Evolutionary conservation across 2,888 invertebrate genomes (phyloP).

Genomic region (Steinernema carpocapsae): DNA sequence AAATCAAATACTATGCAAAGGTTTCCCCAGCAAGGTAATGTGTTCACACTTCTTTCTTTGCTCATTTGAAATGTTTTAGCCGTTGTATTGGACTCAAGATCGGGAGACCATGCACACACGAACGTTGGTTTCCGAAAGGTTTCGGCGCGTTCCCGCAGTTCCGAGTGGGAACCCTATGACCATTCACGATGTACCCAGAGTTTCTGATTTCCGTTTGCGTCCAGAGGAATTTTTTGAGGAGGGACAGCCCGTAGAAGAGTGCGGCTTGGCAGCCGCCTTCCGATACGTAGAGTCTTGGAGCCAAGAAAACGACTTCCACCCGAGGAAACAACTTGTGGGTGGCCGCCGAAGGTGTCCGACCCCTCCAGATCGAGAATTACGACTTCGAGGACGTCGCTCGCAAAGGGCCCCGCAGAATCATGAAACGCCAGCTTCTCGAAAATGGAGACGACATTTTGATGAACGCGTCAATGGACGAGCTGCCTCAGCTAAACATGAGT

Average conservation of each 20-base stretch:
- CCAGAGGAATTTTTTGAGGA: background rate
- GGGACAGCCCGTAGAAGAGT: background rate
- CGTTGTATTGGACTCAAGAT: background rate
- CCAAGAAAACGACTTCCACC: background rate
- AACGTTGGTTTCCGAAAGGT: background rate
- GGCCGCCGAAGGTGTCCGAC: background rate
- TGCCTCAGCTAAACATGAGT: background rate
- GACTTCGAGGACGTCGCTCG: conserved; percentile 18
- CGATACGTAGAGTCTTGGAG: background rate
- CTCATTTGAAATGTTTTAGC: background rate
- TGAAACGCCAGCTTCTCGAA: conserved; percentile 6
- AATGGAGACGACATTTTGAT: conserved; percentile 13
- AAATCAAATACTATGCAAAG: no score
- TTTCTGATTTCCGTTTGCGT: background rate
- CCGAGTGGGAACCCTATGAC: background rate
- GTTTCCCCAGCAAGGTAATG: background rate
- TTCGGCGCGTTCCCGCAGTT: background rate
- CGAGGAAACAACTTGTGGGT: conserved; percentile 17
- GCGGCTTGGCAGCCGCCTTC: background rate
- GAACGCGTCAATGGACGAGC: background rate
- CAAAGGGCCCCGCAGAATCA: background rate
- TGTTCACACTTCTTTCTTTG: background rate
- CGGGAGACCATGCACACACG: background rate
- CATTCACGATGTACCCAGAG: background rate
- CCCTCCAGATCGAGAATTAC: conserved; percentile 8